Evolutionary conservation across 1,140 invertebrate genomes (phyloP).

Genomic region (Heliconius eleuchia): DNA sequence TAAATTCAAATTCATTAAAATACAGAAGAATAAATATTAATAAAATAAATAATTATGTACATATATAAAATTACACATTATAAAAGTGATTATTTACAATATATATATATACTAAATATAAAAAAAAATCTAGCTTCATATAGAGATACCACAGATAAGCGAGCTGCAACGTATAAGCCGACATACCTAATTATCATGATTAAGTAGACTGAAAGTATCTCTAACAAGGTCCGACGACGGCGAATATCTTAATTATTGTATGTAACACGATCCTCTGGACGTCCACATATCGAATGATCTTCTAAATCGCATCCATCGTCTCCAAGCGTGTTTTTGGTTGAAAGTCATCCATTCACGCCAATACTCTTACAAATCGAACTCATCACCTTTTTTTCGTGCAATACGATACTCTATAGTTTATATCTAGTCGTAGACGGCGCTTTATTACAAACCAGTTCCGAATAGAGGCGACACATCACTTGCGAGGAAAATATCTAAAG

Average conservation of each 20-base stretch:
- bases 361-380: slow-evolving; percentile 58
- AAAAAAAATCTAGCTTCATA: neutral
- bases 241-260: slow-evolving; percentile 63
- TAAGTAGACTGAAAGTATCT: slow-evolving; percentile 34
- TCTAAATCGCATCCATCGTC: slow-evolving; percentile 66
- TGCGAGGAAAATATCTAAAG: slow-evolving; percentile 65
- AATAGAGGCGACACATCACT: slow-evolving; percentile 63
- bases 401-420: slow-evolving; percentile 75
- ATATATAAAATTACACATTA: neutral
- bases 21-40: neutral
- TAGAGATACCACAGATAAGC: neutral
- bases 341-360: slow-evolving; percentile 66
- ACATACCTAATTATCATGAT: slow-evolving; percentile 31
- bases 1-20: neutral
- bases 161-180: slow-evolving; percentile 10
- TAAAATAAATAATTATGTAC: neutral
- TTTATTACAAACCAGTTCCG: slow-evolving; percentile 71
- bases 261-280: slow-evolving; percentile 57
- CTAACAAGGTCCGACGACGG: slow-evolving; percentile 32
- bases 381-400: slow-evolving; percentile 79
- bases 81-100: no score
- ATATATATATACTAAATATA: neutral
- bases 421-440: slow-evolving; percentile 46
- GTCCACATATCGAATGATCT: slow-evolving; percentile 49
- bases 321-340: slow-evolving; percentile 46